Evolutionary conservation across 2,113 vertebrate genomes (phyloP).

Genomic region (Parus major): DNA sequence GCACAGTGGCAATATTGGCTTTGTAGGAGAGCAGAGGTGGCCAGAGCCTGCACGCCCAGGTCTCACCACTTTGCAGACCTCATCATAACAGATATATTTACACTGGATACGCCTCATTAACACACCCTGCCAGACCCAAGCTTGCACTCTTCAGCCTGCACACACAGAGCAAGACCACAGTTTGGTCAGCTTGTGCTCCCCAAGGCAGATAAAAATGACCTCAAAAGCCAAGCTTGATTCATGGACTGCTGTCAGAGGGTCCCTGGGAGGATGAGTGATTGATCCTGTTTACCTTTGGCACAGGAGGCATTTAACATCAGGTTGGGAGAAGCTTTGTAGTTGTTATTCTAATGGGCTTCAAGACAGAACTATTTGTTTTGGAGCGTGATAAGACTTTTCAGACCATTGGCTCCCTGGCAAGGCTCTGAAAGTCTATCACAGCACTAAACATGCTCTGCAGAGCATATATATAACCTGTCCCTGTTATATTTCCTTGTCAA

Average conservation of each 20-base stretch:
- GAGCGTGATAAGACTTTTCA: background rate
- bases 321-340: constrained; percentile 45
- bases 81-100: constrained; percentile 13
- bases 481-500: background rate
- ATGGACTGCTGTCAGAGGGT: background rate
- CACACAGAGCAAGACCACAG: background rate
- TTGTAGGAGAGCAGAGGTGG: background rate
- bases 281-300: constrained; percentile 41
- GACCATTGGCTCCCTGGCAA: background rate
- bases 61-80: background rate
- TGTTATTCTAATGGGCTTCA: constrained; percentile 31
- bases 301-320: constrained; percentile 34
- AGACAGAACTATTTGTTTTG: constrained; percentile 24
- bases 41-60: background rate
- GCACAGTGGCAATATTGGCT: background rate
- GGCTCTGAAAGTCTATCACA: background rate
- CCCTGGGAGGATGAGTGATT: constrained; percentile 17
- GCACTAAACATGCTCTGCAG: background rate
- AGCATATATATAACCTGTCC: background rate
- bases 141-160: background rate
- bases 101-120: constrained; percentile 4
- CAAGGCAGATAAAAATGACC: constrained; percentile 13
- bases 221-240: constrained; percentile 1
- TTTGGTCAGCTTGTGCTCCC: background rate
- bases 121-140: background rate